Evolutionary conservation across 2,797 vertebrate genomes (phyloP).

Genomic region (Fundulus diaphanus): DNA sequence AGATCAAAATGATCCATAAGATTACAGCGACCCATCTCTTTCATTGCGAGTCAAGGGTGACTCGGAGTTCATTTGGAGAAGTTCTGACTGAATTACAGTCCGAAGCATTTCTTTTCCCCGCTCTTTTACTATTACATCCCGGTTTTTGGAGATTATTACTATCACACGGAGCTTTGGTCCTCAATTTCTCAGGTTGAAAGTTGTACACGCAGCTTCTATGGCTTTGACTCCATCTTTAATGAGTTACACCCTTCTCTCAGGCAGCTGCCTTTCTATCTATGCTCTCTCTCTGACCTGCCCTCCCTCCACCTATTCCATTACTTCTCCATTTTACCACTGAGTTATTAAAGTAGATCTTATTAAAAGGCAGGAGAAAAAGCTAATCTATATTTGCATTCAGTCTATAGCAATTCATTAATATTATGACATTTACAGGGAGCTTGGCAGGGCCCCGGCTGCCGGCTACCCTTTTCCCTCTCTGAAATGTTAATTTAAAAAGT

Average conservation of each 20-base stretch:
- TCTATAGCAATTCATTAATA: conserved; percentile 99
- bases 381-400: conserved; percentile 99
- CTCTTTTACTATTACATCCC: neutral
- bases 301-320: conserved; percentile 72
- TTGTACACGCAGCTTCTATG: conserved; percentile 56
- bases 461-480: conserved; percentile 99
- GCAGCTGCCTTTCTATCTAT: conserved; percentile 50
- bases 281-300: conserved; percentile 63
- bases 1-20: conserved; percentile 76
- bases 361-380: conserved; percentile 98
- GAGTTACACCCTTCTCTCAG: conserved; percentile 57
- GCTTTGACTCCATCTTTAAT: conserved; percentile 72
- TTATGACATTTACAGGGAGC: conserved; percentile 99
- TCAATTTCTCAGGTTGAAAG: conserved; percentile 55
- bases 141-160: conserved; percentile 26
- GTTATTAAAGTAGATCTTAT: conserved; percentile 99
- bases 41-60: conserved; percentile 58
- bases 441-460: conserved; percentile 91
- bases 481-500: conserved; percentile 99
- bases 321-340: conserved; percentile 81
- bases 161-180: conserved; percentile 20
- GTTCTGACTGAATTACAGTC: conserved; percentile 26
- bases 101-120: neutral
- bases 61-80: conserved; percentile 56
- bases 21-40: conserved; percentile 61